A percentile compares a stretch with the other conserved stretches of the same genome.
These are phyloP conservation scores for Gobio gobio DNA, from an alignment of 2,113 vertebrate genomes.

Conservation along the genomic window DNA sequence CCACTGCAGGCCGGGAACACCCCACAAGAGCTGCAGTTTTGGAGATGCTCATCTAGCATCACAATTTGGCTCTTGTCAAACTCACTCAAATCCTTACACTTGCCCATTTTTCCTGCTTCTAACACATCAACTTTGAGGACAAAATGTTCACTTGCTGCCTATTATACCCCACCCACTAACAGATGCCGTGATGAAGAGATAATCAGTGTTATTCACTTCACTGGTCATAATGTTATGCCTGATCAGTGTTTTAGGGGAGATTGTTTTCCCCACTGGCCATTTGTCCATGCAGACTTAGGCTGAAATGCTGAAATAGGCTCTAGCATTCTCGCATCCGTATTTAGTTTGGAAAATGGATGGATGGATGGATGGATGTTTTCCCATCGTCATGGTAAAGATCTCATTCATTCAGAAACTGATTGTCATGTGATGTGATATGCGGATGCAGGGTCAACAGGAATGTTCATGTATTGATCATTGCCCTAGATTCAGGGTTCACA, in stretches of 20 bases:
- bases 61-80: too few species aligned
- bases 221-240: too few species aligned
- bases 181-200: too few species aligned
- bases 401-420: constrained; percentile 17
- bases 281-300: background rate
- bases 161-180: too few species aligned
- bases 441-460: background rate
- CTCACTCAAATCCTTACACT: too few species aligned
- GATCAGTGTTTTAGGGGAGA: background rate
- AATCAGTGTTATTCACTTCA: too few species aligned
- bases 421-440: background rate
- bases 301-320: background rate
- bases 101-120: too few species aligned
- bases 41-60: too few species aligned
- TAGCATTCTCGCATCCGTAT: background rate
- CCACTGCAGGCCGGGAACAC: too few species aligned
- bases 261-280: background rate
- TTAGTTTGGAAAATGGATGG: background rate
- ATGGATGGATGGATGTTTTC: background rate
- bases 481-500: constrained; percentile 38
- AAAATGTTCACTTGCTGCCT: too few species aligned
- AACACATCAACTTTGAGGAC: too few species aligned
- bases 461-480: constrained; percentile 43
- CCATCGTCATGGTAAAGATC: background rate
- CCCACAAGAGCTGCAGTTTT: too few species aligned